Percentiles rank a stretch among this genome's conserved stretches.
Evolutionary conservation across 2,888 invertebrate species (phyloP).

Genomic region (Candidula unifasciata): DNA sequence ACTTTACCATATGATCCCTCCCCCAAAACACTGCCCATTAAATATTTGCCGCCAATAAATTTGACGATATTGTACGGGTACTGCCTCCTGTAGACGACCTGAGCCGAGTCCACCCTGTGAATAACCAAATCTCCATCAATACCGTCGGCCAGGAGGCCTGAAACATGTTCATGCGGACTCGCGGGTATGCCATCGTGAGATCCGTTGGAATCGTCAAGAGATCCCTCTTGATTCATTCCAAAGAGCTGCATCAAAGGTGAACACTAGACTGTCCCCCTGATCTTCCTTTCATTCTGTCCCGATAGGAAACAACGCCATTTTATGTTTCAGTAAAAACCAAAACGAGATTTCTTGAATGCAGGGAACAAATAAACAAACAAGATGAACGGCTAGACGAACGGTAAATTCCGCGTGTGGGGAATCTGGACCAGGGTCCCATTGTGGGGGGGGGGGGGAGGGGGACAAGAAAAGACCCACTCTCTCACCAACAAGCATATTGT

Average conservation of each 20-base stretch:
- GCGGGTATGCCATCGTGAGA: conserved; percentile 48
- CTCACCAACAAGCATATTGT: too few species aligned
- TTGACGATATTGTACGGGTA: conserved; percentile 81
- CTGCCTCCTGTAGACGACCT: conserved; percentile 89
- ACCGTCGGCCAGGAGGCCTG: conserved; percentile 66
- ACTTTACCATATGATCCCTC: conserved; percentile 99
- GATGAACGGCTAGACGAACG: too few species aligned
- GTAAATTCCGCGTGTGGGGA: too few species aligned
- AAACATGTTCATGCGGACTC: conserved; percentile 56
- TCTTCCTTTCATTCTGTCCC: background rate
- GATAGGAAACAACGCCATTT: conserved; percentile 39
- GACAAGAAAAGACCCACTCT: too few species aligned
- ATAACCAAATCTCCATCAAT: conserved; percentile 82
- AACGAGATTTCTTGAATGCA: background rate
- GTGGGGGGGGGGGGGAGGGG: too few species aligned
- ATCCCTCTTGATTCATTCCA: conserved; percentile 38
- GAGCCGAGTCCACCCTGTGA: conserved; percentile 94
- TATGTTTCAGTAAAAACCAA: background rate
- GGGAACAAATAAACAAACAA: too few species aligned
- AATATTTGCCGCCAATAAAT: conserved; percentile 93
- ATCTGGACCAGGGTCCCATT: too few species aligned
- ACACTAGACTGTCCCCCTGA: background rate
- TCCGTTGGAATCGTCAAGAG: conserved; percentile 43
- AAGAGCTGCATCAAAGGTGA: background rate
- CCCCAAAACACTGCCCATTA: conserved; percentile 97